Evolutionary conservation across 2,113 vertebrate genomes (phyloP).

Genomic region (Cyprinus carpio): DNA sequence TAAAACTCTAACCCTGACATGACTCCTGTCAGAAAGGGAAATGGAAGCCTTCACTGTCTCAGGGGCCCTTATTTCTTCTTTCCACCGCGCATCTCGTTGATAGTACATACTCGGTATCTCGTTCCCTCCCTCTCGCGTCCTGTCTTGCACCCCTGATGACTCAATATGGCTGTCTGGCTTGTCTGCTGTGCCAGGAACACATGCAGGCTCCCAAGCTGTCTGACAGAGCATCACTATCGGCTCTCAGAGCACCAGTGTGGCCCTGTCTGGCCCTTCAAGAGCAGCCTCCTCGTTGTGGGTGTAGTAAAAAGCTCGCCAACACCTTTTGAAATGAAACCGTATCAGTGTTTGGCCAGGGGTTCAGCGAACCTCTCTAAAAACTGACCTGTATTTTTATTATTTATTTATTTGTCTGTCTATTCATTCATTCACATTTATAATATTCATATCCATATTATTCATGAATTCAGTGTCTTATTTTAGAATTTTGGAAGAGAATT

Average conservation of each 20-base stretch:
- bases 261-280: constrained; percentile 6
- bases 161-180: constrained; percentile 33
- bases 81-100: not conserved
- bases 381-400: not conserved
- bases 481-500: not conserved
- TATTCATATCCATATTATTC: too few relatives aligned
- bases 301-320: not conserved
- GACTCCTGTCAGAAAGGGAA: constrained; percentile 34
- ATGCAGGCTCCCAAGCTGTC: constrained; percentile 34
- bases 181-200: constrained; percentile 34
- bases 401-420: too few relatives aligned
- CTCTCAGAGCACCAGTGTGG: not conserved
- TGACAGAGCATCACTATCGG: constrained; percentile 11
- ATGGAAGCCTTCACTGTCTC: constrained; percentile 24
- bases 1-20: constrained; percentile 7
- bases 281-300: not conserved
- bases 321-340: not conserved
- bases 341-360: not conserved
- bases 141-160: constrained; percentile 35
- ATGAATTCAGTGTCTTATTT: too few relatives aligned
- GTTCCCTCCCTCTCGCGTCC: constrained; percentile 16
- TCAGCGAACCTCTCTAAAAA: not conserved
- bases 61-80: constrained; percentile 7
- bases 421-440: too few relatives aligned
- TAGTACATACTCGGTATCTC: constrained; percentile 24